A percentile compares a stretch with the other conserved stretches of the same genome.
Evolutionary conservation across 2,113 vertebrate species (phyloP).

Genomic region (Naja naja): DNA sequence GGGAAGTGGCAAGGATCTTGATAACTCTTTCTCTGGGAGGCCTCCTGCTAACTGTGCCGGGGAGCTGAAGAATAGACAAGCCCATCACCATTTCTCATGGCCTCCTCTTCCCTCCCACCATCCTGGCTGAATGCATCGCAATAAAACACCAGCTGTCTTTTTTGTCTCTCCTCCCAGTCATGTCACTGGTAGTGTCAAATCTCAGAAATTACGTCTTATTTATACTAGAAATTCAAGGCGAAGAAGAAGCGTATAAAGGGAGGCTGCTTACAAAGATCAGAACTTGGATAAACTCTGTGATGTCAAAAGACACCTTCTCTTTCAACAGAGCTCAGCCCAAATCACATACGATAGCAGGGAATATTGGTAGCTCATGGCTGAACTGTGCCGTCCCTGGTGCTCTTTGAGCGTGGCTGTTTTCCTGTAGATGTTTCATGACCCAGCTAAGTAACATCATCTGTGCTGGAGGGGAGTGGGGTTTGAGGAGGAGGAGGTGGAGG

Average conservation of each 20-base stretch:
- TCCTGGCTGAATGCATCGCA: background rate
- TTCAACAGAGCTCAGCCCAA: background rate
- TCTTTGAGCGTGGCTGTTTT: background rate
- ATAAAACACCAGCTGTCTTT: background rate
- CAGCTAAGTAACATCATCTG: too few relatives aligned
- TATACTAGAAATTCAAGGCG: background rate
- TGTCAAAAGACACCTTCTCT: background rate
- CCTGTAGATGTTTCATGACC: too few relatives aligned
- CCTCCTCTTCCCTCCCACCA: background rate
- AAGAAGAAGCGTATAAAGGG: background rate
- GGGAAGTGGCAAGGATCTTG: background rate
- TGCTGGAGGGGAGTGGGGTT: too few relatives aligned
- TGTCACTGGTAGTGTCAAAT: background rate
- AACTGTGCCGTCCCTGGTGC: background rate
- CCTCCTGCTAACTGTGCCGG: background rate
- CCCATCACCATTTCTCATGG: background rate
- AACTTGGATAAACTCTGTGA: background rate
- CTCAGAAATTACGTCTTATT: background rate
- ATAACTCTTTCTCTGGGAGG: background rate
- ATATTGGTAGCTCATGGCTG: background rate
- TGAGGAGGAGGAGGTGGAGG: too few relatives aligned
- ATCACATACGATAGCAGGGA: background rate
- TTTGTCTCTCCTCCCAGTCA: fast-evolving
- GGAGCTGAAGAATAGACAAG: background rate
- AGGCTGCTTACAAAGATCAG: background rate